Evolutionary conservation across 2,888 invertebrate species (phyloP).

Genomic region (Phorcus lineatus): DNA sequence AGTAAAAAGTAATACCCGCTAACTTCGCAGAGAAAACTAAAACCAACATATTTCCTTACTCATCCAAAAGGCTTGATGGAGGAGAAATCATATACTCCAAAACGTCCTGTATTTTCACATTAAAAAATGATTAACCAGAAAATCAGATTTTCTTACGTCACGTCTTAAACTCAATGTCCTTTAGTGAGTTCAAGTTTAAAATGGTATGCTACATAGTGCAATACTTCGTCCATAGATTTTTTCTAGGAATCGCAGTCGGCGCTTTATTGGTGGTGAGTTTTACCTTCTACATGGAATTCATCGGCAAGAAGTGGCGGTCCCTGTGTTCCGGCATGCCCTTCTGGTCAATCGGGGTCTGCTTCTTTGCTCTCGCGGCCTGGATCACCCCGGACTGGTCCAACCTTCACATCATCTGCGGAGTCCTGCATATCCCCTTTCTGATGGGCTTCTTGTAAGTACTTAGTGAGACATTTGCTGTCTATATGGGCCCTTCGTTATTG

Average conservation of each 20-base stretch:
- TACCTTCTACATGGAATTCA: constrained; percentile 43
- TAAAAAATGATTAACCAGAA: no score
- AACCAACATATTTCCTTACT: no score
- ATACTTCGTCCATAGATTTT: neutral
- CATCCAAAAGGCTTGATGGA: no score
- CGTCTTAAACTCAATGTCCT: no score
- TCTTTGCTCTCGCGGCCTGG: constrained; percentile 47
- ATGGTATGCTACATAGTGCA: neutral
- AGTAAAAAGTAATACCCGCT: no score
- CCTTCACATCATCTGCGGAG: constrained; percentile 46
- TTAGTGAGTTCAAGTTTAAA: no score
- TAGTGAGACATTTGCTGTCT: neutral
- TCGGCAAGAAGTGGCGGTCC: constrained; percentile 48
- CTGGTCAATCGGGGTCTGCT: constrained; percentile 45
- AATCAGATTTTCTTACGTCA: no score
- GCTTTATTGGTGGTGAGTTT: constrained; percentile 34
- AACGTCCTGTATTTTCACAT: no score
- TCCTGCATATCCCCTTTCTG: constrained; percentile 33
- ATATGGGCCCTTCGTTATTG: no score
- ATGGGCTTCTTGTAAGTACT: constrained; percentile 52
- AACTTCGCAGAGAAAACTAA: no score
- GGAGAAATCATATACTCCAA: no score
- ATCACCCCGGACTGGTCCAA: constrained; percentile 51
- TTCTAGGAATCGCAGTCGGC: neutral
- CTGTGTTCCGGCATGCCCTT: constrained; percentile 39